Conservation (phyloP, 2,113 vertebrate genomes). For the Herpailurus yagouaroundi region DNA sequence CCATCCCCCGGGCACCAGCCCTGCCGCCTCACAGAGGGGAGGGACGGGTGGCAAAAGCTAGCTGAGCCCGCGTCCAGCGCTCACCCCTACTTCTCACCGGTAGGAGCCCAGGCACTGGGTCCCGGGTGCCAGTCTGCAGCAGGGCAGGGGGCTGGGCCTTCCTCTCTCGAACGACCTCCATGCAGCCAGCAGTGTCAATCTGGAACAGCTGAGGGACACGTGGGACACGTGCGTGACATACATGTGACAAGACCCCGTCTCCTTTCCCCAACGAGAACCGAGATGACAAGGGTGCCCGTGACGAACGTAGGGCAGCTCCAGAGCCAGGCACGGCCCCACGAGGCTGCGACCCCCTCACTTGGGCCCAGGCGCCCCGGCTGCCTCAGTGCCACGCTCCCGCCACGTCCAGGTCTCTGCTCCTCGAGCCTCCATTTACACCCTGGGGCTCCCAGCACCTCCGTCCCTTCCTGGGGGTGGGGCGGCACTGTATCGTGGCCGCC, state of each 20-base stretch:
- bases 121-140: neutral
- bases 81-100: conserved; percentile 49
- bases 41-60: neutral
- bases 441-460: neutral
- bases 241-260: fast-evolving
- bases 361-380: neutral
- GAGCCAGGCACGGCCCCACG: fast-evolving
- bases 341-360: fast-evolving
- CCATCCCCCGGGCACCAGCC: neutral
- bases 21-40: fast-evolving
- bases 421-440: fast-evolving
- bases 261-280: fast-evolving
- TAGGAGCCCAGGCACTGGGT: fast-evolving
- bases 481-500: fast-evolving
- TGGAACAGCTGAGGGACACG: conserved; percentile 83
- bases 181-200: conserved; percentile 90
- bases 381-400: neutral
- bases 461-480: too few species aligned
- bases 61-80: fast-evolving
- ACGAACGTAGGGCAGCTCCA: fast-evolving
- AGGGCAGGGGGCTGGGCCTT: neutral
- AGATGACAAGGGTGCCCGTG: fast-evolving
- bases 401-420: fast-evolving
- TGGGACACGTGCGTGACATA: fast-evolving
- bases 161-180: conserved; percentile 86